These are phyloP conservation scores for Ceriagrion tenellum DNA, from an alignment of 2,888 invertebrate species.

Conservation along the genomic window DNA sequence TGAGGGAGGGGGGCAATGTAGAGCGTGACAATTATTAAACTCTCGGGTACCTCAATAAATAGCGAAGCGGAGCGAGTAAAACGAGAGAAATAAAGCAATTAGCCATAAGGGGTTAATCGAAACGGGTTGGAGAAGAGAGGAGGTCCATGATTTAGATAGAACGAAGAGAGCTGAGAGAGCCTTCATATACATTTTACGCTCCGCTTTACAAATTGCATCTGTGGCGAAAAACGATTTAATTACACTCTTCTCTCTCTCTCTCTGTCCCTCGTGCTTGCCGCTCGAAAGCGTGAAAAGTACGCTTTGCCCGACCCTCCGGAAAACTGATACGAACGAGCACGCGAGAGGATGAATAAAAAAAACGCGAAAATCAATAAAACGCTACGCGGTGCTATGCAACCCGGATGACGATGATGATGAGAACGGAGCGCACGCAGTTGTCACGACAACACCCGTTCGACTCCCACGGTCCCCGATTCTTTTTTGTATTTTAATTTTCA, in stretches of 20 bases:
- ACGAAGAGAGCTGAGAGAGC: background rate
- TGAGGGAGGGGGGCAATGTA: background rate
- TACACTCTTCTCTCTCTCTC: background rate
- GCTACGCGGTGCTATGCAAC: background rate
- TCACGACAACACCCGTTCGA: conserved; percentile 41
- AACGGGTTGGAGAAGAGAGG: background rate
- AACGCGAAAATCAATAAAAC: background rate
- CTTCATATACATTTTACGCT: conserved; percentile 20
- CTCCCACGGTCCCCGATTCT: conserved; percentile 1
- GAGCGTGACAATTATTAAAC: conserved; percentile 18
- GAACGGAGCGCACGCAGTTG: background rate
- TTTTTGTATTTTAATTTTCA: no score
- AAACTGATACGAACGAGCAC: background rate
- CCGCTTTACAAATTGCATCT: conserved; percentile 54
- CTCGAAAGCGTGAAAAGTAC: conserved; percentile 29
- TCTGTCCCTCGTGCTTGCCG: background rate
- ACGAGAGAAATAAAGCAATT: conserved; percentile 39
- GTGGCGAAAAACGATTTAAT: conserved; percentile 66
- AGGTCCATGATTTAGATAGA: conserved; percentile 17
- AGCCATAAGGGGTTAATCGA: conserved; percentile 12
- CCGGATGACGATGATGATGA: background rate
- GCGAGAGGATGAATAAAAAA: background rate
- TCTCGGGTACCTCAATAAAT: conserved; percentile 17
- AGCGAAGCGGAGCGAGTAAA: background rate
- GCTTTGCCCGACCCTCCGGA: background rate